These are phyloP conservation scores for Syndactyla subalaris DNA, from an alignment of 2,797 vertebrate species.

Conservation along the genomic window DNA sequence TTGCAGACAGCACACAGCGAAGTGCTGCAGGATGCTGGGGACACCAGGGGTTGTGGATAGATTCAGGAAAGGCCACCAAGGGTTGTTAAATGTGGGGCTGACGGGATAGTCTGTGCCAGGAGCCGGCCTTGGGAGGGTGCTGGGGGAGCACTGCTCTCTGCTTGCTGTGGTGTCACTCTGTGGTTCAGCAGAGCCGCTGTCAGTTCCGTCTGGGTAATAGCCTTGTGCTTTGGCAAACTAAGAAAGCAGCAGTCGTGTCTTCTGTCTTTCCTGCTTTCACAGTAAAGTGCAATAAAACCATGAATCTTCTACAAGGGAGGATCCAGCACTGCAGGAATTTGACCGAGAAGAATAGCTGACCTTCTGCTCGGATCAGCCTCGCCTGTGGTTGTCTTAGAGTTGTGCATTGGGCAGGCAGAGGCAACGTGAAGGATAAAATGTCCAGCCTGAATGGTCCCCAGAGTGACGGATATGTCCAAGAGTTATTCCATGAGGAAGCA, in stretches of 20 bases:
- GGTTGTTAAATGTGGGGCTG: neutral
- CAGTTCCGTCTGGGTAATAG: neutral
- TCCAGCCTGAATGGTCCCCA: neutral
- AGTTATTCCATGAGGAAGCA: slow-evolving; percentile 94
- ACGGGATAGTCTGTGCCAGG: neutral
- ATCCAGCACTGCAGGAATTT: neutral
- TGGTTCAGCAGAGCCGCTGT: neutral
- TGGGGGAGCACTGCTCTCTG: neutral
- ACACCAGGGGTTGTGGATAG: neutral
- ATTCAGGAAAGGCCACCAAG: neutral
- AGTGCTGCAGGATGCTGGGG: neutral
- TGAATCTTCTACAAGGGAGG: neutral
- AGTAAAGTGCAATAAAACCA: slow-evolving; percentile 25
- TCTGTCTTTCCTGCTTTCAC: neutral
- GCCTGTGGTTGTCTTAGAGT: neutral
- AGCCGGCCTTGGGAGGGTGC: neutral
- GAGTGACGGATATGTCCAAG: slow-evolving; percentile 76
- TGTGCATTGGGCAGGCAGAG: accelerated
- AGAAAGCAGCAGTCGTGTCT: neutral
- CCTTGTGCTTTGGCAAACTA: neutral
- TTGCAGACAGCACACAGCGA: neutral
- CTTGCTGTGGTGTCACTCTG: neutral
- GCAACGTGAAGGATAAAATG: neutral
- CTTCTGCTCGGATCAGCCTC: neutral
- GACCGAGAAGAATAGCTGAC: neutral